Evolutionary conservation across 2,888 invertebrate genomes (phyloP).

Genomic region (Melangyna quadrimaculata): DNA sequence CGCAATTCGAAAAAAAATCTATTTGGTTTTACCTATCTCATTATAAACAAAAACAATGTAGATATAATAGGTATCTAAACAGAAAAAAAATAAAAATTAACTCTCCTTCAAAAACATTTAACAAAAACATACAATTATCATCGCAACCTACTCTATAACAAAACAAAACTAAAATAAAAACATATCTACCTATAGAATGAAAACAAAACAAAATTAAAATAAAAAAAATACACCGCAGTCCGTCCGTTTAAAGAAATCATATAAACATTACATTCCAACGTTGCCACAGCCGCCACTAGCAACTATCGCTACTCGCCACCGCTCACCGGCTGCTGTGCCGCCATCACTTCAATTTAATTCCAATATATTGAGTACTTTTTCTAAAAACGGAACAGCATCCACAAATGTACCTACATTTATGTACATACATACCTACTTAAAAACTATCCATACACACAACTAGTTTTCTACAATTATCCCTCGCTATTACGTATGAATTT

Average conservation of each 20-base stretch:
- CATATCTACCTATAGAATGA: not conserved
- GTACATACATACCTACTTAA: not conserved
- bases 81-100: constrained; percentile 4
- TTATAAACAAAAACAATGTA: not conserved
- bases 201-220: constrained; percentile 10
- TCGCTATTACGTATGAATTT: constrained; percentile 58
- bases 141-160: constrained; percentile 24
- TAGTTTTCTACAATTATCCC: constrained; percentile 63
- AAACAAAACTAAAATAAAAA: not conserved
- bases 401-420: constrained; percentile 16
- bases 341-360: constrained; percentile 69
- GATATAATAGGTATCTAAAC: too few relatives aligned
- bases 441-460: constrained; percentile 42
- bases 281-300: not conserved
- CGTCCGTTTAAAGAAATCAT: constrained; percentile 43
- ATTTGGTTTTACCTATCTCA: not conserved
- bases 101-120: constrained; percentile 26
- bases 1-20: constrained; percentile 25
- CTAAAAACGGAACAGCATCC: constrained; percentile 68
- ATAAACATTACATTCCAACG: constrained; percentile 44
- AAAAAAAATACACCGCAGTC: constrained; percentile 28
- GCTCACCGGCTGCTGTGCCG: not conserved
- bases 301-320: not conserved
- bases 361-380: constrained; percentile 70
- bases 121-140: constrained; percentile 32